Conservation (phyloP, 2,113 vertebrate genomes). For the Carettochelys insculpta region DNA sequence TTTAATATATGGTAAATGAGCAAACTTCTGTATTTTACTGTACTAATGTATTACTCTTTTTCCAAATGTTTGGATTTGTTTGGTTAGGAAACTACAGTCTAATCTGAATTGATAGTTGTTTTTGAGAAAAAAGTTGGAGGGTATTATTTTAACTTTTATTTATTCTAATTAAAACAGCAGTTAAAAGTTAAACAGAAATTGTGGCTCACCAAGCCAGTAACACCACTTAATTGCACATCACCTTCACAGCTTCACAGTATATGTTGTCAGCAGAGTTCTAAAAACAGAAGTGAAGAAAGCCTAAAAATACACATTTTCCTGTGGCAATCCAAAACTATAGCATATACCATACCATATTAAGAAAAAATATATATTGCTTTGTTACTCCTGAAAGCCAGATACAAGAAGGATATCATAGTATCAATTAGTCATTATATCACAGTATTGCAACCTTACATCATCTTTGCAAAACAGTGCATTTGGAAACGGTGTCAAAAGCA, state of each 20-base stretch:
- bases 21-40: slow-evolving; percentile 32
- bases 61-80: slow-evolving; percentile 29
- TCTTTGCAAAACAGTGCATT: no score
- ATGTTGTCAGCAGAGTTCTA: no score
- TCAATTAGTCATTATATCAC: no score
- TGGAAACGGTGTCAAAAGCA: no score
- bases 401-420: no score
- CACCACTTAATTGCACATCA: background rate
- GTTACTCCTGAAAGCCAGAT: no score
- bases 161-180: slow-evolving; percentile 31
- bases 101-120: slow-evolving; percentile 39
- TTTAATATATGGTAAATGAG: slow-evolving; percentile 45
- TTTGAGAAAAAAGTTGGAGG: slow-evolving; percentile 47
- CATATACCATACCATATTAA: no score
- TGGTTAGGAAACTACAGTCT: slow-evolving; percentile 47
- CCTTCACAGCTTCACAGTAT: background rate
- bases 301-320: no score
- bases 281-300: no score
- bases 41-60: slow-evolving; percentile 18
- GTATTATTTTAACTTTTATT: slow-evolving; percentile 46
- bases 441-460: no score
- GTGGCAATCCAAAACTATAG: no score
- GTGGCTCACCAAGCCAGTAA: background rate
- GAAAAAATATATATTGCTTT: no score
- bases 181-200: slow-evolving; percentile 14